Evolutionary conservation across 2,113 vertebrate species (phyloP).

Genomic region (Hypomesus transpacificus): DNA sequence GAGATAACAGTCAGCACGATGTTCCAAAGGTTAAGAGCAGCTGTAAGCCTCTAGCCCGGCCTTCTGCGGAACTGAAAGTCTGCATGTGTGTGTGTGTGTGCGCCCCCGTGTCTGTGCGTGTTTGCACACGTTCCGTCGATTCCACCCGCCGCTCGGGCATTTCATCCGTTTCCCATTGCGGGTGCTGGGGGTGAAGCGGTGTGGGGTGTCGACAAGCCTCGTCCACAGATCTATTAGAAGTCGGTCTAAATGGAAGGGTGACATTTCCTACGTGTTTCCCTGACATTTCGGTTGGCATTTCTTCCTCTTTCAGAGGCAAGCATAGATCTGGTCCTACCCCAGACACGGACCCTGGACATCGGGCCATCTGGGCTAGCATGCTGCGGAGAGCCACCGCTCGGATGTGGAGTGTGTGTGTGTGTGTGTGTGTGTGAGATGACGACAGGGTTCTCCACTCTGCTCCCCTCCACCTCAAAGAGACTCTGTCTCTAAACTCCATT

Average conservation of each 20-base stretch:
- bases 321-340: background rate
- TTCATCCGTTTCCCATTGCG: background rate
- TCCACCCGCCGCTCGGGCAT: too few relatives aligned
- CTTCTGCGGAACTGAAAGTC: background rate
- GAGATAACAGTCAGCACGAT: background rate
- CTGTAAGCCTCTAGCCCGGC: background rate
- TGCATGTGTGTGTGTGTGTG: slow-evolving; percentile 1
- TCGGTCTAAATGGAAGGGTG: background rate
- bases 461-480: background rate
- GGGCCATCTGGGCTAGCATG: background rate
- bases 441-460: background rate
- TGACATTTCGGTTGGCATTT: slow-evolving; percentile 12
- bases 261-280: slow-evolving; percentile 12
- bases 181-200: background rate
- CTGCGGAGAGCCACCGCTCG: background rate
- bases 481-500: too few relatives aligned
- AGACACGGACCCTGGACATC: background rate
- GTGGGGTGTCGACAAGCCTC: background rate
- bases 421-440: background rate
- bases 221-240: background rate
- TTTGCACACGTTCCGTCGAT: too few relatives aligned
- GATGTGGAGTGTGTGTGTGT: background rate
- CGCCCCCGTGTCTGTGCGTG: background rate
- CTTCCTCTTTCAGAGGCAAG: background rate
- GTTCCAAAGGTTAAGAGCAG: background rate